phyloP scores from a whole-genome alignment of 2,888 invertebrate genomes.

The Perithous albicinctus region DNA sequence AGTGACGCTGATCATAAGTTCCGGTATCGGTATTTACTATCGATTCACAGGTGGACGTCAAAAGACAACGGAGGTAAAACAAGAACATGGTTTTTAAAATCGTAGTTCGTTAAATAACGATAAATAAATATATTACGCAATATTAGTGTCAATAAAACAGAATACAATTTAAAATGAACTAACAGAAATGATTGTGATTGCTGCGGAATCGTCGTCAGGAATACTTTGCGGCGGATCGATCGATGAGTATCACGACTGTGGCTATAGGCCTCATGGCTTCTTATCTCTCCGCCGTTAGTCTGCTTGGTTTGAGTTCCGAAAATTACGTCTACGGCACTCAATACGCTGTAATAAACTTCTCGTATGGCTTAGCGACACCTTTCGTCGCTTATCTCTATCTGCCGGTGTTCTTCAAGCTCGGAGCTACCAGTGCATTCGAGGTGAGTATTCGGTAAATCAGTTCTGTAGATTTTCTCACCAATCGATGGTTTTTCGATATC shows the following conservation, averaged over 20 bases:
- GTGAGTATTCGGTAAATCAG: conserved; percentile 84
- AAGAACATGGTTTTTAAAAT: no score
- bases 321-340: conserved; percentile 94
- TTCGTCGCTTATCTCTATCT: conserved; percentile 91
- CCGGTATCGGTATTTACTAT: conserved; percentile 92
- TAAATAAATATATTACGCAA: background rate
- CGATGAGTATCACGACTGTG: conserved; percentile 92
- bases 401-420: conserved; percentile 93
- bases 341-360: conserved; percentile 92
- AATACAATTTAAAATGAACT: background rate
- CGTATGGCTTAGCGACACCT: conserved; percentile 92
- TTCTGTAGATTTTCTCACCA: background rate
- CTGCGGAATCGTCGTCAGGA: conserved; percentile 86
- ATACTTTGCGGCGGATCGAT: conserved; percentile 92
- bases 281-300: conserved; percentile 95
- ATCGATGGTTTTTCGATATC: background rate
- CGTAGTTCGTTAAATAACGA: background rate
- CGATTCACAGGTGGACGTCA: conserved; percentile 93
- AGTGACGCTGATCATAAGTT: conserved; percentile 89
- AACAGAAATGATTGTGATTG: conserved; percentile 4
- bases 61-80: conserved; percentile 91
- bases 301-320: conserved; percentile 94
- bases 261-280: conserved; percentile 96
- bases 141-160: background rate
- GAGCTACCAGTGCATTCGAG: conserved; percentile 94